These are phyloP conservation scores for Tanaodytes sp. DNA, from an alignment of 2,888 invertebrate species.

Conservation along the genomic window DNA sequence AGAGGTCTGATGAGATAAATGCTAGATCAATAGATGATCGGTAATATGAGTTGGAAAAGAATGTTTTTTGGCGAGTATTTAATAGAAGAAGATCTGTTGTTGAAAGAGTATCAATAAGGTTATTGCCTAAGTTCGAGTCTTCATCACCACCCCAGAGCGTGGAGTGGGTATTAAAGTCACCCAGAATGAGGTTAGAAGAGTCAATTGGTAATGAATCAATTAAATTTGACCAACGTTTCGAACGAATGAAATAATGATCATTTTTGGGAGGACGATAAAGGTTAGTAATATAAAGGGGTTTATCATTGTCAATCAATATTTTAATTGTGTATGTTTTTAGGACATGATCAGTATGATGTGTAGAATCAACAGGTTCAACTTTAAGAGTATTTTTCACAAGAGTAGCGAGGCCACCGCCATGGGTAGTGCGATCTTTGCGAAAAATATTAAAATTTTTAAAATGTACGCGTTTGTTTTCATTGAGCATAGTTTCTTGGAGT, in stretches of 20 bases:
- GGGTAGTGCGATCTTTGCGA: neutral
- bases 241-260: neutral
- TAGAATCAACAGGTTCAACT: neutral
- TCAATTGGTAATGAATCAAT: neutral
- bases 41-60: neutral
- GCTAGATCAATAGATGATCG: conserved; percentile 7
- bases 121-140: neutral
- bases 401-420: neutral
- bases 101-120: neutral
- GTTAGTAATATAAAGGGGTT: conserved; percentile 6
- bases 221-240: conserved; percentile 4
- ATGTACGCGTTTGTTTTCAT: neutral
- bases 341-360: neutral
- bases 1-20: neutral
- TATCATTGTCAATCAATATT: conserved; percentile 2
- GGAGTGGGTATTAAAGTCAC: conserved; percentile 12
- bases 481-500: conserved; percentile 1
- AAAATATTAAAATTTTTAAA: neutral
- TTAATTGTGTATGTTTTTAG: conserved; percentile 22
- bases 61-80: neutral
- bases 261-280: conserved; percentile 2
- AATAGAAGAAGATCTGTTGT: neutral
- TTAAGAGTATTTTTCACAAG: neutral
- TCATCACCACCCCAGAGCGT: neutral
- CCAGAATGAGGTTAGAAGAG: neutral